Conservation (phyloP, 2,797 vertebrate species). For the Vespertilio murinus region DNA sequence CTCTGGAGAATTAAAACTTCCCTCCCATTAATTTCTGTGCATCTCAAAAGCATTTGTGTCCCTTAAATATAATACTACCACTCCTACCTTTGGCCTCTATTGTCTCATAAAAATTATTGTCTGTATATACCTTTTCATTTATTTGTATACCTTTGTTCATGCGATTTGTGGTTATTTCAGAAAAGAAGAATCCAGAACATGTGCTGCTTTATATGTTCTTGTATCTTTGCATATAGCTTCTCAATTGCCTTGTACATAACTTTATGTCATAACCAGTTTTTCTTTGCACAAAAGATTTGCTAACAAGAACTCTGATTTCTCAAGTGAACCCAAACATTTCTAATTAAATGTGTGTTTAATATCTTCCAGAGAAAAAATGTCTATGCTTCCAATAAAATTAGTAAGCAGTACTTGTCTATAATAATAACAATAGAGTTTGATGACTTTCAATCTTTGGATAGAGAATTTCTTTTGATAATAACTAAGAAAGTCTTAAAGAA, state of each 20-base stretch:
- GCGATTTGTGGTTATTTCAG: not conserved
- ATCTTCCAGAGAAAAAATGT: conserved; percentile 54
- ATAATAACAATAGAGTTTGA: conserved; percentile 32
- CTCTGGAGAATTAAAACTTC: not conserved
- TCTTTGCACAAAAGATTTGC: conserved; percentile 64
- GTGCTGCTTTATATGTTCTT: conserved; percentile 37
- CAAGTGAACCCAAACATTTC: conserved; percentile 70
- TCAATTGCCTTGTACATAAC: conserved; percentile 55
- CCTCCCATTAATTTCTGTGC: not conserved
- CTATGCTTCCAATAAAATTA: conserved; percentile 42
- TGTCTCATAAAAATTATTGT: not conserved
- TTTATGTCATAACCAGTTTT: conserved; percentile 50
- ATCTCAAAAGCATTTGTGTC: not conserved
- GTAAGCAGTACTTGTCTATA: conserved; percentile 1
- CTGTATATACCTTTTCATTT: not conserved
- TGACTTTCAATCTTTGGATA: conserved; percentile 36
- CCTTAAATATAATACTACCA: not conserved
- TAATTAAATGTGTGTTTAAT: conserved; percentile 66
- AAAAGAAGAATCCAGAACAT: conserved; percentile 2
- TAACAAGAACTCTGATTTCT: conserved; percentile 71
- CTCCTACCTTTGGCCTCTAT: not conserved
- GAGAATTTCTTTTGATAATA: conserved; percentile 48
- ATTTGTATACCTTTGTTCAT: not conserved
- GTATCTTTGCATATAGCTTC: conserved; percentile 42
- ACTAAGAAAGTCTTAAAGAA: not conserved